Percentiles rank a stretch among this genome's conserved stretches.
These are phyloP conservation scores for Chironomus tentans DNA, from an alignment of 2,888 invertebrate genomes.

Conservation along the genomic window DNA sequence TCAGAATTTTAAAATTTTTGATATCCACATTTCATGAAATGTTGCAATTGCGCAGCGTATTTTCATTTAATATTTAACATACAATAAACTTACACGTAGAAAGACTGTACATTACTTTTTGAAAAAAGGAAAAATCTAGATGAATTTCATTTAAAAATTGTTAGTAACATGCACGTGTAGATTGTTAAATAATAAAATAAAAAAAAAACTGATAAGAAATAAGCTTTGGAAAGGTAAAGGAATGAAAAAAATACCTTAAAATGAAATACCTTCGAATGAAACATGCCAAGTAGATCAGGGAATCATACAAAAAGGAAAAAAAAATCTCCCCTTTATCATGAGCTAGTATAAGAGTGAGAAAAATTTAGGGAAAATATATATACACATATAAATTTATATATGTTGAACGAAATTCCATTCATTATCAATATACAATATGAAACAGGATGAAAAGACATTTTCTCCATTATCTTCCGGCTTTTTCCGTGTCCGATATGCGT, in stretches of 20 bases:
- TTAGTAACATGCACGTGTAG: not conserved
- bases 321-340: not conserved
- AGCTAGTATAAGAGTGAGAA: too few species aligned
- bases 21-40: constrained; percentile 22
- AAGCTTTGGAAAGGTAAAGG: not conserved
- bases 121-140: too few species aligned
- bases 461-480: not conserved
- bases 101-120: too few species aligned
- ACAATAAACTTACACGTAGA: too few species aligned
- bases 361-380: too few species aligned
- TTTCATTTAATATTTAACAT: too few species aligned
- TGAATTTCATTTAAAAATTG: not conserved
- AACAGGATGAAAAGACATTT: constrained; percentile 5
- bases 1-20: constrained; percentile 20
- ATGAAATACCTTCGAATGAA: constrained; percentile 21
- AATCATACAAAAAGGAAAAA: not conserved
- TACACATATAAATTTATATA: too few species aligned
- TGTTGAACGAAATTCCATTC: not conserved
- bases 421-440: not conserved
- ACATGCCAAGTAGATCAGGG: constrained; percentile 21
- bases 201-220: not conserved
- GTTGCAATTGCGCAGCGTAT: constrained; percentile 2
- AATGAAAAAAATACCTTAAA: not conserved
- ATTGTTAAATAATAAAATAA: not conserved
- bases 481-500: constrained; percentile 23